Evolutionary conservation across 2,113 vertebrate genomes (phyloP), one percentile per base, ranked within the genome.

Genomic region (Hystrix cristata): DNA sequence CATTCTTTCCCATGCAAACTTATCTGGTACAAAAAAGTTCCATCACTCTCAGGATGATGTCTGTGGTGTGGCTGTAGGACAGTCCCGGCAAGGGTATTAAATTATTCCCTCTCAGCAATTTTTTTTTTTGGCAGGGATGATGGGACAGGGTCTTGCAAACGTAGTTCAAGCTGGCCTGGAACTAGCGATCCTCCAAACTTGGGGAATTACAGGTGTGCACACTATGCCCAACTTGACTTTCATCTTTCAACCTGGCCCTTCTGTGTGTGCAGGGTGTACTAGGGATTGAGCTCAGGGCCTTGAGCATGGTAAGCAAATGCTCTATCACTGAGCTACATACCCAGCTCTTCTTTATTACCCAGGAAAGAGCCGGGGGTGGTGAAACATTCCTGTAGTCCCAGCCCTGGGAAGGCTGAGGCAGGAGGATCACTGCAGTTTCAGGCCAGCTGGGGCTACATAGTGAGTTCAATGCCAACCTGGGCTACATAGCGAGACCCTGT

Each of bases 31-130:
- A 87, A 62, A 86, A 55, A 87, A 34, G 91, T 55, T 57, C 62
- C 84, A 90, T 46, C 21, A 91, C 84, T 48, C 64, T 91, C 72
- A 57, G 72, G 27, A 83, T 2, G 25, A n/a, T 87, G 60, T 6
- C 65, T 76, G n/a, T 29, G 27, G 76, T 76, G n/a, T 29, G 27
- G 76, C 53, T 91, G 0, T 12, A 60, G 43, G 25, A 38, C 31
- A 93, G 65, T 84, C 23, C 15, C 29, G 43, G 43, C 67, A 79
- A 85, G 53, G 55, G 43, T 93, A 89, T 55, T 83, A 83, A 95
- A 31, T 89, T 90, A 93, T 29, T 80, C 57, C 48, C 71, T 89
- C 64, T 76, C 15, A 48, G 82, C 46, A 51, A 51, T 51, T 57
- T 57, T 57, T 5, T 5, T 60, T 60, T 60, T 60, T 19, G 23